These are phyloP conservation scores for Larimichthys polyactis DNA, from an alignment of 2,113 vertebrate genomes.

Conservation along the genomic window DNA sequence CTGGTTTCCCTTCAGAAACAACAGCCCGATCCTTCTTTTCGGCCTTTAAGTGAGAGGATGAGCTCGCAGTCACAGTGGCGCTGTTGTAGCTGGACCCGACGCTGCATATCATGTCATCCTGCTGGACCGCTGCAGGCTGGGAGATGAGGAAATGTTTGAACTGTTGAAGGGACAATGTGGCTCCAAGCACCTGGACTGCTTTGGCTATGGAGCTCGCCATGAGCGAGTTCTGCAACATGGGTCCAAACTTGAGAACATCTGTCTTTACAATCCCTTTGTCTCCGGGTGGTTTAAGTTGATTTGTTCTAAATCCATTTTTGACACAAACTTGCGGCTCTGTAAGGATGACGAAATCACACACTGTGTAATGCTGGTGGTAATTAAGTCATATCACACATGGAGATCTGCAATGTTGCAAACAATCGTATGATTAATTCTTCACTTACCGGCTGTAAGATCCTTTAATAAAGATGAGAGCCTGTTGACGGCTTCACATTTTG, in stretches of 20 bases:
- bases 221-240: conserved; percentile 64
- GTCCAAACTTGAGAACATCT: conserved; percentile 66
- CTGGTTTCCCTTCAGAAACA: conserved; percentile 33
- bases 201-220: conserved; percentile 59
- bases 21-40: conserved; percentile 26
- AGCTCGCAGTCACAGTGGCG: background rate
- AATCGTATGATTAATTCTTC: background rate
- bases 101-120: conserved; percentile 29
- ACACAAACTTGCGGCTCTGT: conserved; percentile 49
- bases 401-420: background rate
- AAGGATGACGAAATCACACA: conserved; percentile 2
- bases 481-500: conserved; percentile 54
- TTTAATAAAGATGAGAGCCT: conserved; percentile 60
- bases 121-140: conserved; percentile 21
- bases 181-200: conserved; percentile 62
- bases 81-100: conserved; percentile 19
- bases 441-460: conserved; percentile 64
- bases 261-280: conserved; percentile 22
- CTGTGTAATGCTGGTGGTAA: background rate
- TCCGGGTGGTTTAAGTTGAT: conserved; percentile 1
- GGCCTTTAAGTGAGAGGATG: conserved; percentile 3
- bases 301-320: conserved; percentile 23
- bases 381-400: background rate
- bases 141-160: conserved; percentile 45
- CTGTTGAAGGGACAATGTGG: conserved; percentile 32